Evolutionary conservation across 2,888 invertebrate genomes (phyloP).

Genomic region (Folsomia manolachei): DNA sequence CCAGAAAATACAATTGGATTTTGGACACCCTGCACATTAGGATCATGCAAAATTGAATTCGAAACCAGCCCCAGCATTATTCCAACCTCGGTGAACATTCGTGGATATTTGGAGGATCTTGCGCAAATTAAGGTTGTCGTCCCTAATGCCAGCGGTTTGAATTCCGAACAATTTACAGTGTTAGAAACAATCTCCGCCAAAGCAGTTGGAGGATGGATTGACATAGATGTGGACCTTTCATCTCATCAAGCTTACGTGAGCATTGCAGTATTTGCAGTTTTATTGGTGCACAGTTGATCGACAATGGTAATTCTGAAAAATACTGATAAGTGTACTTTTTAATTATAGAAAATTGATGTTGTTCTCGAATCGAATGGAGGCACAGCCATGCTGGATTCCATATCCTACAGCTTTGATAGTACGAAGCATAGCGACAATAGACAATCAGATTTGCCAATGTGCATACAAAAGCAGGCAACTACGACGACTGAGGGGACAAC

Average conservation of each 20-base stretch:
- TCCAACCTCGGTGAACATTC: neutral
- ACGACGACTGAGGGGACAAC: neutral
- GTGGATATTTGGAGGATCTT: neutral
- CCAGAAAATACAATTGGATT: neutral
- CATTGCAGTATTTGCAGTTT: too few relatives aligned
- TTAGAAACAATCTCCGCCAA: neutral
- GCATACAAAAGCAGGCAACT: neutral
- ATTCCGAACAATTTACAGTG: too few relatives aligned
- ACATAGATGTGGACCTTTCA: too few relatives aligned
- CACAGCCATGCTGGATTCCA: neutral
- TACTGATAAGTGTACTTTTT: too few relatives aligned
- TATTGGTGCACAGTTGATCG: too few relatives aligned
- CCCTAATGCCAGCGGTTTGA: neutral
- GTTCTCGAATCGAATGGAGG: constrained; percentile 4
- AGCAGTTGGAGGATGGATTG: neutral
- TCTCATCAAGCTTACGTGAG: too few relatives aligned
- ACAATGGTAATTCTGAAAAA: too few relatives aligned
- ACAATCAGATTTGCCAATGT: neutral
- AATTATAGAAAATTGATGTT: neutral
- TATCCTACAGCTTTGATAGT: neutral
- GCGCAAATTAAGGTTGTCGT: neutral
- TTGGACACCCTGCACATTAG: neutral
- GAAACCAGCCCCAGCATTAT: neutral
- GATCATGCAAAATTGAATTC: constrained; percentile 1
- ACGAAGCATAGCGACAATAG: neutral